Conservation (phyloP, 2,888 invertebrate genomes). For the Ochlodes sylvanus region DNA sequence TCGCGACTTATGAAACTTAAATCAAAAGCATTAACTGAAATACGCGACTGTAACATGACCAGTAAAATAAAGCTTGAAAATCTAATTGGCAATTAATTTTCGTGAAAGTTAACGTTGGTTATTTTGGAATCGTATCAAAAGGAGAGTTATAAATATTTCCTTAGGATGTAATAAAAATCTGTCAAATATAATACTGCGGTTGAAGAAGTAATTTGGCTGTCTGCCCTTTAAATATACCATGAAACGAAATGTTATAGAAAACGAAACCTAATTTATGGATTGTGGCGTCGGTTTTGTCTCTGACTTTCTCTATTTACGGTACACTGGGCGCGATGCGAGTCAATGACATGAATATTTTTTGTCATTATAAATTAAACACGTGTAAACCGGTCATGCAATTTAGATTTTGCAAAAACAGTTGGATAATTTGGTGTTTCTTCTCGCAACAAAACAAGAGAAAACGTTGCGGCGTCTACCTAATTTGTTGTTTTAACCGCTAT, state of each 20-base stretch:
- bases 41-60: not conserved
- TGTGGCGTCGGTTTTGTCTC: slow-evolving; percentile 35
- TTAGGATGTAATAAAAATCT: slow-evolving; percentile 12
- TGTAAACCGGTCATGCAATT: slow-evolving; percentile 22
- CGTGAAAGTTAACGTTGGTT: not conserved
- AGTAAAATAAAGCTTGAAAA: slow-evolving; percentile 3
- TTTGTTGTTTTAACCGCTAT: too few relatives aligned
- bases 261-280: slow-evolving; percentile 29
- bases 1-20: slow-evolving; percentile 1
- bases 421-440: slow-evolving; percentile 21
- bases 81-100: slow-evolving; percentile 11
- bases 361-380: slow-evolving; percentile 24
- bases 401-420: slow-evolving; percentile 21
- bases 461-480: not conserved
- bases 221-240: slow-evolving; percentile 15
- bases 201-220: slow-evolving; percentile 13
- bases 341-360: slow-evolving; percentile 61
- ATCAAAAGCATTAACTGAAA: not conserved
- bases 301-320: slow-evolving; percentile 73
- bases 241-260: slow-evolving; percentile 21
- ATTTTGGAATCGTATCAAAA: slow-evolving; percentile 3
- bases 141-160: not conserved
- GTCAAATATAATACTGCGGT: slow-evolving; percentile 10
- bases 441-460: slow-evolving; percentile 10
- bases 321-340: slow-evolving; percentile 56